These are phyloP conservation scores for Noctua pronuba DNA, from an alignment of 2,888 invertebrate species.

Conservation along the genomic window DNA sequence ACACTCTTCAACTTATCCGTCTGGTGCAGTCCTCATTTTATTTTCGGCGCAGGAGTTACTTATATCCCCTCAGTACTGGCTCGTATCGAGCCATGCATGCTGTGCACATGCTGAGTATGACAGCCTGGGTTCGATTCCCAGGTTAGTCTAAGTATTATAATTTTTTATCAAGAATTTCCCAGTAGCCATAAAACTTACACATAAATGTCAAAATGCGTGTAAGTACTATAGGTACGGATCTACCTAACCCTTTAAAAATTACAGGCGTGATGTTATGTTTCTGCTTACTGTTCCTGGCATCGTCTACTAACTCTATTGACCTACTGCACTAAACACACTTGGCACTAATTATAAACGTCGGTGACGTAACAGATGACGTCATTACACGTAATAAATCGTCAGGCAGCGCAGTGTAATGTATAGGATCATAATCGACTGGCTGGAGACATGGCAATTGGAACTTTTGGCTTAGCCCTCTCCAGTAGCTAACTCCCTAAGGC, in stretches of 20 bases:
- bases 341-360: slow-evolving; percentile 41
- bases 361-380: slow-evolving; percentile 73
- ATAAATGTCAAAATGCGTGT: background rate
- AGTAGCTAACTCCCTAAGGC: background rate
- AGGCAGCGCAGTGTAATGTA: slow-evolving; percentile 69
- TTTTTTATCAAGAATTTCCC: background rate
- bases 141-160: background rate
- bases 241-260: background rate
- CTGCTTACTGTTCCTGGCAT: background rate
- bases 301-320: background rate
- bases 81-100: background rate
- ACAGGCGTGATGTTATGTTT: background rate
- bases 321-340: slow-evolving; percentile 15
- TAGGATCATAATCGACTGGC: slow-evolving; percentile 84
- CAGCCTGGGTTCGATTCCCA: background rate
- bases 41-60: background rate
- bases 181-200: background rate
- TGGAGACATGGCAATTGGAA: slow-evolving; percentile 11
- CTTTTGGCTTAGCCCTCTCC: background rate
- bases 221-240: background rate
- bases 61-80: background rate
- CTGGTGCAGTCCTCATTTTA: background rate
- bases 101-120: no score
- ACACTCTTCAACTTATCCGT: background rate
- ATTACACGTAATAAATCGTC: slow-evolving; percentile 79